These are phyloP conservation scores for Heliconius eleuchia DNA, from an alignment of 1,140 invertebrate genomes.

Conservation along the genomic window DNA sequence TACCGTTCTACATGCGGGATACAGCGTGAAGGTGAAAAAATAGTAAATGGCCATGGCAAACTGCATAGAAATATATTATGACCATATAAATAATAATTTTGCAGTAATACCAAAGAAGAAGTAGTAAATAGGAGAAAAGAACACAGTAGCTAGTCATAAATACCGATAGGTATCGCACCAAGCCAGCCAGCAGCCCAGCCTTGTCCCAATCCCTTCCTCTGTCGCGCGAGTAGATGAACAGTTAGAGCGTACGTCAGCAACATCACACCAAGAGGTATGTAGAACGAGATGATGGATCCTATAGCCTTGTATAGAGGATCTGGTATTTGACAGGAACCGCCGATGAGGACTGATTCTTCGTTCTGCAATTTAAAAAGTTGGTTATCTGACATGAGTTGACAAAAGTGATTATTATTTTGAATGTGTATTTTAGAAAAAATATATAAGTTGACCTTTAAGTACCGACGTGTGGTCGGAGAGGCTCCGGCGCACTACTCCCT, in stretches of 20 bases:
- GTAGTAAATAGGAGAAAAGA: not conserved
- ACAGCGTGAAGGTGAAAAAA: too few species aligned
- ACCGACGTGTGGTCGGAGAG: too few species aligned
- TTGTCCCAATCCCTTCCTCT: slow-evolving; percentile 87
- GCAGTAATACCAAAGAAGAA: not conserved
- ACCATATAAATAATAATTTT: too few species aligned
- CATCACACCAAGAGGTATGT: slow-evolving; percentile 97
- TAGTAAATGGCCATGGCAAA: too few species aligned
- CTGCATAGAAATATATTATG: too few species aligned
- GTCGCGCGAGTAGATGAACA: slow-evolving; percentile 89
- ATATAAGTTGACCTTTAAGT: too few species aligned
- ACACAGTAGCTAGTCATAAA: slow-evolving; percentile 41
- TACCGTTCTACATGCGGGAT: too few species aligned
- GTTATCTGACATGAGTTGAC: not conserved
- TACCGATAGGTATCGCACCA: slow-evolving; percentile 82
- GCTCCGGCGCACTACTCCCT: too few species aligned
- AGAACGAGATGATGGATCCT: slow-evolving; percentile 96
- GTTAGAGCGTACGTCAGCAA: slow-evolving; percentile 95
- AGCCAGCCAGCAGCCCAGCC: slow-evolving; percentile 83
- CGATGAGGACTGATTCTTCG: slow-evolving; percentile 89
- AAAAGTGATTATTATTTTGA: not conserved
- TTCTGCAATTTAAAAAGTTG: slow-evolving; percentile 80
- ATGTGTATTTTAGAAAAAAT: not conserved
- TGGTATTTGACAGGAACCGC: slow-evolving; percentile 91
- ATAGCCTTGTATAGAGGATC: slow-evolving; percentile 95